Conservation (phyloP, 2,113 vertebrate genomes). For the Microtus ochrogaster region DNA sequence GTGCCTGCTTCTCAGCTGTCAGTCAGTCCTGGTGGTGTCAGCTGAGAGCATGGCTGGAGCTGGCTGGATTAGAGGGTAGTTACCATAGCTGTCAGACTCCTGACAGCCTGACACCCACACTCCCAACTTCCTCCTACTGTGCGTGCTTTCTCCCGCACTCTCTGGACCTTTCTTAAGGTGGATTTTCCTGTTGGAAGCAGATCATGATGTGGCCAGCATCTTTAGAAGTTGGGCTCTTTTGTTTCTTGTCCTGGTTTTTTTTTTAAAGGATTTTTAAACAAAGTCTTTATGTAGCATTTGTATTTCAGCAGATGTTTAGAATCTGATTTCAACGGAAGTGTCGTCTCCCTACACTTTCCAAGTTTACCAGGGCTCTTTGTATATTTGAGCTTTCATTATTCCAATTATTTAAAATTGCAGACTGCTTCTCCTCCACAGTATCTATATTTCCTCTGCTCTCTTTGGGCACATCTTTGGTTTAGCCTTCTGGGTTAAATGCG, state of each 20-base stretch:
- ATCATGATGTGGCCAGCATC: conserved; percentile 72
- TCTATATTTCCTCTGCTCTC: background rate
- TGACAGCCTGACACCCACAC: conserved; percentile 99
- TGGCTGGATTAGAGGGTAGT: conserved; percentile 99
- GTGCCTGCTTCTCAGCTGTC: conserved; percentile 99
- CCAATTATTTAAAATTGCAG: conserved; percentile 1
- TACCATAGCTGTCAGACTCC: conserved; percentile 99
- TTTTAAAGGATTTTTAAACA: background rate
- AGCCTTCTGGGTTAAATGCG: background rate
- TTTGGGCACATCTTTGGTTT: conserved; percentile 4
- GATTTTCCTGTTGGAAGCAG: conserved; percentile 84
- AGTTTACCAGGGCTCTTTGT: conserved; percentile 14
- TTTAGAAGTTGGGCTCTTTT: conserved; percentile 77
- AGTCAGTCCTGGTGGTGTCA: conserved; percentile 98
- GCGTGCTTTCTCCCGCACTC: conserved; percentile 95
- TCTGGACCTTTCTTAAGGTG: conserved; percentile 90
- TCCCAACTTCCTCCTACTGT: conserved; percentile 95
- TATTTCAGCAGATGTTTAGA: conserved; percentile 42
- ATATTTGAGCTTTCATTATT: background rate
- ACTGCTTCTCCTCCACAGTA: conserved; percentile 9
- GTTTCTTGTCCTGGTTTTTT: conserved; percentile 32
- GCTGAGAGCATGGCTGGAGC: conserved; percentile 97
- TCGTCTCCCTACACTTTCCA: background rate
- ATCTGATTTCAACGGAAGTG: conserved; percentile 24
- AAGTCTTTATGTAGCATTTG: conserved; percentile 17